phyloP scores from a whole-genome alignment of 1,140 invertebrate species.

The Halesus radiatus region DNA sequence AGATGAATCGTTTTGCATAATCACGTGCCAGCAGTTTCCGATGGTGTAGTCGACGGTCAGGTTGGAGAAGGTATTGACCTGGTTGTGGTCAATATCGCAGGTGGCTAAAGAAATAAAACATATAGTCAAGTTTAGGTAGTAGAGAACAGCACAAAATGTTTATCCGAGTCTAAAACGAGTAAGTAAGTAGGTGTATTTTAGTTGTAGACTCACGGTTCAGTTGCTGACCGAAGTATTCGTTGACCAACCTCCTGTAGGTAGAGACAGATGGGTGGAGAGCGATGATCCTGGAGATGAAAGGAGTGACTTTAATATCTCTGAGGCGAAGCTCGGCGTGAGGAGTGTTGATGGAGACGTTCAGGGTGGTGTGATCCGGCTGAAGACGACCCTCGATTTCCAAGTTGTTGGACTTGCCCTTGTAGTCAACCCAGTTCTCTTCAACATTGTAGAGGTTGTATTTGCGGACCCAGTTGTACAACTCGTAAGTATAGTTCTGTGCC shows the following conservation, averaged over 20 bases:
- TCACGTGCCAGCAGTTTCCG: slow-evolving; percentile 74
- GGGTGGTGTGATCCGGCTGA: slow-evolving; percentile 60
- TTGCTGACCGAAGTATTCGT: slow-evolving; percentile 62
- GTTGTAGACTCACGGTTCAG: slow-evolving; percentile 66
- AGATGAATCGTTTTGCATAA: slow-evolving; percentile 69
- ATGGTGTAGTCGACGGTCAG: slow-evolving; percentile 70
- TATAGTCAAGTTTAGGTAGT: too few relatives aligned
- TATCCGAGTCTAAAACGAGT: too few relatives aligned
- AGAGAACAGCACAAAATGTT: too few relatives aligned
- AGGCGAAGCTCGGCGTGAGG: slow-evolving; percentile 62
- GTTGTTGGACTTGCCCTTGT: slow-evolving; percentile 62
- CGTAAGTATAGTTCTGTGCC: slow-evolving; percentile 60
- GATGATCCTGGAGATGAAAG: slow-evolving; percentile 52
- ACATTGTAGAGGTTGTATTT: slow-evolving; percentile 60
- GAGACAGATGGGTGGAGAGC: slow-evolving; percentile 66
- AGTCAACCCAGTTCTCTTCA: slow-evolving; percentile 61
- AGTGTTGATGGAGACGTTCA: slow-evolving; percentile 65
- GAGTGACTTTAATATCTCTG: slow-evolving; percentile 62
- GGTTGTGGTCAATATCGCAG: slow-evolving; percentile 72
- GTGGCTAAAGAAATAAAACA: slow-evolving; percentile 65
- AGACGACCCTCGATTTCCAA: slow-evolving; percentile 65
- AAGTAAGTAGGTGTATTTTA: too few relatives aligned
- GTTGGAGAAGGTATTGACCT: slow-evolving; percentile 75
- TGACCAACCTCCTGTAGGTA: slow-evolving; percentile 61
- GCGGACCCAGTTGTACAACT: slow-evolving; percentile 61